phyloP scores from a whole-genome alignment of 1,140 invertebrate species.

The Drosophila pseudoananassae region DNA sequence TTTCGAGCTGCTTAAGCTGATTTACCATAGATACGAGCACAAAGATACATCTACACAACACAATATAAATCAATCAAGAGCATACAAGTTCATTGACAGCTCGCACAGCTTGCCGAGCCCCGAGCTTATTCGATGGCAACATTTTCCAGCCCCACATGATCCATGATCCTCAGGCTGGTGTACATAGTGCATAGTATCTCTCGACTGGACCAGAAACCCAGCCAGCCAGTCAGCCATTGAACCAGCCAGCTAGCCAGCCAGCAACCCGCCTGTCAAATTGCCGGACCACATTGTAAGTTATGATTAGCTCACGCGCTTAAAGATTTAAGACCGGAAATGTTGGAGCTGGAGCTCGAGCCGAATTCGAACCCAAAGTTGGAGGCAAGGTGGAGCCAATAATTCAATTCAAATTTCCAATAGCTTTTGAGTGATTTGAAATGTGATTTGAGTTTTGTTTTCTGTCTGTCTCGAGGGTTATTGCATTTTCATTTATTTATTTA shows the following conservation, averaged over 20 bases:
- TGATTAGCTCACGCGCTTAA: constrained; percentile 79
- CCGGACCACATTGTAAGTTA: constrained; percentile 82
- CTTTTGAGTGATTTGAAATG: constrained; percentile 79
- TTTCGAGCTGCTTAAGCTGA: constrained; percentile 57
- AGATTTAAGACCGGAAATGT: constrained; percentile 81
- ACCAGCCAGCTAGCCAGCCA: constrained; percentile 5
- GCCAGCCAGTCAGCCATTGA: constrained; percentile 28
- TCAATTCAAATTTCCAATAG: constrained; percentile 74
- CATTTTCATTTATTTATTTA: constrained; percentile 50
- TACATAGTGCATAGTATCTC: constrained; percentile 7
- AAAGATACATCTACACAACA: constrained; percentile 55
- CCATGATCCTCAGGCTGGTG: constrained; percentile 47
- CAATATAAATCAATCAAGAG: constrained; percentile 83
- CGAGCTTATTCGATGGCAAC: constrained; percentile 38
- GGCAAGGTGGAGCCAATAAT: constrained; percentile 67
- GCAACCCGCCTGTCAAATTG: constrained; percentile 73
- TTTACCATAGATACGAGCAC: constrained; percentile 46
- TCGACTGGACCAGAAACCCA: constrained; percentile 21
- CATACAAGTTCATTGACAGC: constrained; percentile 83
- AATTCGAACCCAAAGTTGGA: background rate
- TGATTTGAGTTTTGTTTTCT: constrained; percentile 64
- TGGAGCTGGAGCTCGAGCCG: constrained; percentile 1
- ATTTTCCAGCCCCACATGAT: constrained; percentile 59
- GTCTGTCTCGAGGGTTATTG: constrained; percentile 67
- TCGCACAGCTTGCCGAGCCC: constrained; percentile 77